phyloP scores from a whole-genome alignment of 2,888 invertebrate species.

The Dicycla oo region DNA sequence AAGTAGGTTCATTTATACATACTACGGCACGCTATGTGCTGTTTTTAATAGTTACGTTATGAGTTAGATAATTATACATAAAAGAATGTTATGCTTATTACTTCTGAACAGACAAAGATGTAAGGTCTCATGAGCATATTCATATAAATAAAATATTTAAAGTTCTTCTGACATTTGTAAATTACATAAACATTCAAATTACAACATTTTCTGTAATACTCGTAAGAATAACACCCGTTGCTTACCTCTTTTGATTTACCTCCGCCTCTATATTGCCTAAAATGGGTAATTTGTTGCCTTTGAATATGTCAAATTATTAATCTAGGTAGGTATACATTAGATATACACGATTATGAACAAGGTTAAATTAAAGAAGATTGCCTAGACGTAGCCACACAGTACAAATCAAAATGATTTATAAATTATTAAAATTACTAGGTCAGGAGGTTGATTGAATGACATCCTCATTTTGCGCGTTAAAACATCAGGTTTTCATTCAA shows the following conservation, averaged over 20 bases:
- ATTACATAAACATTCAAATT: slow-evolving; percentile 8
- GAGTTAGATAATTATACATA: slow-evolving; percentile 49
- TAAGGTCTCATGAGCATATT: background rate
- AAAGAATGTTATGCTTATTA: slow-evolving; percentile 26
- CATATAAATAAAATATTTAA: background rate
- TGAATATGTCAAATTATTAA: slow-evolving; percentile 19
- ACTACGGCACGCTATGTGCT: slow-evolving; percentile 20
- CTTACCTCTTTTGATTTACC: background rate
- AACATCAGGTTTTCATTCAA: slow-evolving; percentile 49
- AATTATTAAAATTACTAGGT: slow-evolving; percentile 60
- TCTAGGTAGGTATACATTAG: background rate
- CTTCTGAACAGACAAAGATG: background rate
- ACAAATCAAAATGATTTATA: slow-evolving; percentile 42
- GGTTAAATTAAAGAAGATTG: slow-evolving; percentile 26
- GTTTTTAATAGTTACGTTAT: slow-evolving; percentile 40
- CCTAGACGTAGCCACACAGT: slow-evolving; percentile 3
- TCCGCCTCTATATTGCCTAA: background rate
- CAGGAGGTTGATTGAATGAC: slow-evolving; percentile 62
- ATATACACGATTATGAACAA: slow-evolving; percentile 17
- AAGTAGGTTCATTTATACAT: slow-evolving; percentile 25
- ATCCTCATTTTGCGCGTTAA: slow-evolving; percentile 49
- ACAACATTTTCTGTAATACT: slow-evolving; percentile 4
- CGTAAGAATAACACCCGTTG: background rate
- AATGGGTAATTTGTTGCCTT: slow-evolving; percentile 11
- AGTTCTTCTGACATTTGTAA: slow-evolving; percentile 4